Evolutionary conservation across 2,113 vertebrate species (phyloP).

Genomic region (Sphaerodactylus townsendi): DNA sequence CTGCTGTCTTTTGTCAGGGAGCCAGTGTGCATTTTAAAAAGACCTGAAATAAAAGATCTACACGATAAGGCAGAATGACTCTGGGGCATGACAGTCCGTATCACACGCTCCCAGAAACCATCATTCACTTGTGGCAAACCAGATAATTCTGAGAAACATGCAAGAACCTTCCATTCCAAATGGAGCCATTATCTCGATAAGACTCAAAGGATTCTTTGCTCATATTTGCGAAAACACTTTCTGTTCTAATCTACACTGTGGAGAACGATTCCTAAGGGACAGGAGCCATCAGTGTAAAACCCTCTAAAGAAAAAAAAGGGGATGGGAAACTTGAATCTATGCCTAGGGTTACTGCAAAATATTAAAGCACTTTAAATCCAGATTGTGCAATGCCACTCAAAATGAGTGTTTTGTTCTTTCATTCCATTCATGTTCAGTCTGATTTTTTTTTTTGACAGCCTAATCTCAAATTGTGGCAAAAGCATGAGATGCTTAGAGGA

Average conservation of each 20-base stretch:
- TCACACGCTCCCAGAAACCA: background rate
- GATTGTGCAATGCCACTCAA: background rate
- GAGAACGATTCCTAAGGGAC: background rate
- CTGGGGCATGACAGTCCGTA: background rate
- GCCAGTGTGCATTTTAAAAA: background rate
- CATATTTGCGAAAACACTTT: background rate
- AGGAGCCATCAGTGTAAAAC: background rate
- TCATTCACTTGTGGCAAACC: conserved; percentile 7
- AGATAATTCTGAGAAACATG: conserved; percentile 6
- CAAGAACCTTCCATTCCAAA: conserved; percentile 10
- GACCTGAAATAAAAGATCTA: background rate
- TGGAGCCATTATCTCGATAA: conserved; percentile 3
- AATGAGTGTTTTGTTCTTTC: background rate
- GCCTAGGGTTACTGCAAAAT: background rate
- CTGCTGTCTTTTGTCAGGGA: background rate
- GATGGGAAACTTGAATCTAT: background rate
- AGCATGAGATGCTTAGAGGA: background rate
- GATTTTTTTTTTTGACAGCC: too few relatives aligned
- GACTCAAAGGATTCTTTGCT: background rate
- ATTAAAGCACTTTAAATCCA: background rate
- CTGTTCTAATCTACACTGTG: background rate
- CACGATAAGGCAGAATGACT: background rate
- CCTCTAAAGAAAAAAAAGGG: background rate
- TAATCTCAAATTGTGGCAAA: background rate
- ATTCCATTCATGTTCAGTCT: background rate